These are phyloP conservation scores for Agrotis puta DNA, from an alignment of 2,888 invertebrate species.

Conservation along the genomic window DNA sequence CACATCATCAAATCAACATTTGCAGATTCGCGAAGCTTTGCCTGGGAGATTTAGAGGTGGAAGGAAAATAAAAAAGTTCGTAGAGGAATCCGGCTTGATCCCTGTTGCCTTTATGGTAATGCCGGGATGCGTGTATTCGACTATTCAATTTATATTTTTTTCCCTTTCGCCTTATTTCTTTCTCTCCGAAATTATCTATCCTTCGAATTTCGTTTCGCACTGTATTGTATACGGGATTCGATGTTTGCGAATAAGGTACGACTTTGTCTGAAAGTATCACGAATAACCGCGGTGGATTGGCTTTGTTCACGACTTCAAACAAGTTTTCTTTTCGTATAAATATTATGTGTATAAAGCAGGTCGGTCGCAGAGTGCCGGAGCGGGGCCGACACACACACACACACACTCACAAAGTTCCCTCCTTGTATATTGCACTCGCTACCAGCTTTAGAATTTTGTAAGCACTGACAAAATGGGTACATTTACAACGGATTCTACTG, in stretches of 20 bases:
- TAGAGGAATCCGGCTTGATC: conserved; percentile 90
- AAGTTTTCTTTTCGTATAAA: conserved; percentile 85
- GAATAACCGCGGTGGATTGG: conserved; percentile 90
- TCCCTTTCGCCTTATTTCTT: conserved; percentile 89
- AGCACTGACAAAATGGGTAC: conserved; percentile 70
- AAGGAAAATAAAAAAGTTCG: conserved; percentile 91
- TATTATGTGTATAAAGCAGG: conserved; percentile 86
- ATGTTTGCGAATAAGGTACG: conserved; percentile 90
- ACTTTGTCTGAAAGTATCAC: conserved; percentile 88
- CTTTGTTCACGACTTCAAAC: conserved; percentile 90
- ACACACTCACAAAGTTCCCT: conserved; percentile 71
- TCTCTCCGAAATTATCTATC: conserved; percentile 90
- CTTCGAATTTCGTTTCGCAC: conserved; percentile 91
- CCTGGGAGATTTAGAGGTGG: conserved; percentile 90
- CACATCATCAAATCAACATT: conserved; percentile 91
- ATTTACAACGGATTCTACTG: conserved; percentile 51
- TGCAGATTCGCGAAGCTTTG: conserved; percentile 91
- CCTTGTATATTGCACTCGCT: conserved; percentile 71
- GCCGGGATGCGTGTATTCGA: conserved; percentile 91
- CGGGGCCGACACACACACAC: conserved; percentile 59
- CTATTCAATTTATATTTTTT: conserved; percentile 91
- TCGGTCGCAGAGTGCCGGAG: conserved; percentile 63
- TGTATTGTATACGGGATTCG: conserved; percentile 90
- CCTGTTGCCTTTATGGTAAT: conserved; percentile 91
- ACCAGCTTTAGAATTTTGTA: conserved; percentile 70